Evolutionary conservation across 2,113 vertebrate genomes (phyloP).

Genomic region (Hemiscyllium ocellatum): DNA sequence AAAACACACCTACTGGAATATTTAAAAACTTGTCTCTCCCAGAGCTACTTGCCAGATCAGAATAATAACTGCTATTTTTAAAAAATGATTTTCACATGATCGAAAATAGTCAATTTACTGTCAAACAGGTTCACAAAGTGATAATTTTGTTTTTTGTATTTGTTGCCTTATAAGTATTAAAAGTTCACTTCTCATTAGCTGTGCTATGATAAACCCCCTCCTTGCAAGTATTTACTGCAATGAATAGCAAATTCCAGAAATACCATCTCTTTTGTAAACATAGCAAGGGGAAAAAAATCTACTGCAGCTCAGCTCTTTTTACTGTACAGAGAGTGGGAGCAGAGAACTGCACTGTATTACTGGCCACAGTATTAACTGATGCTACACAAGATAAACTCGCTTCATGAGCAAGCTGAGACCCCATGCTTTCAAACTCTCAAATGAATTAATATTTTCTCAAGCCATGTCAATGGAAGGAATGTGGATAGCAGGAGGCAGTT

Average conservation of each 20-base stretch:
- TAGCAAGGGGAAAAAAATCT: too few species aligned
- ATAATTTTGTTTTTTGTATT: background rate
- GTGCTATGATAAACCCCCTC: background rate
- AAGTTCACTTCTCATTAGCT: background rate
- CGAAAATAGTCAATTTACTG: background rate
- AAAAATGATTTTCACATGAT: background rate
- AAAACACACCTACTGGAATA: slow-evolving; percentile 39
- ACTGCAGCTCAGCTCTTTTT: background rate
- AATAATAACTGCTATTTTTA: background rate
- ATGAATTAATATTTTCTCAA: background rate
- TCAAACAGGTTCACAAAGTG: background rate
- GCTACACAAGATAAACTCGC: background rate
- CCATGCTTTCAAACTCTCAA: background rate
- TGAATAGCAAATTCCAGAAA: slow-evolving; percentile 10
- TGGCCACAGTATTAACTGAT: background rate
- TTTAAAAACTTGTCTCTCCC: background rate
- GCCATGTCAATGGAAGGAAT: background rate
- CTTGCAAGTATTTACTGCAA: background rate
- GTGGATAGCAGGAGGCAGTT: background rate
- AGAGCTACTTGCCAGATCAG: background rate
- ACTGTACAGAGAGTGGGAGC: background rate
- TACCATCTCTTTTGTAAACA: slow-evolving; percentile 4
- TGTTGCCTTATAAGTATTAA: slow-evolving; percentile 32
- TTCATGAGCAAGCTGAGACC: background rate
- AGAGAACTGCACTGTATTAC: background rate